phyloP scores from a whole-genome alignment of 2,888 invertebrate species.

The Chaetogeoica ovagalla region DNA sequence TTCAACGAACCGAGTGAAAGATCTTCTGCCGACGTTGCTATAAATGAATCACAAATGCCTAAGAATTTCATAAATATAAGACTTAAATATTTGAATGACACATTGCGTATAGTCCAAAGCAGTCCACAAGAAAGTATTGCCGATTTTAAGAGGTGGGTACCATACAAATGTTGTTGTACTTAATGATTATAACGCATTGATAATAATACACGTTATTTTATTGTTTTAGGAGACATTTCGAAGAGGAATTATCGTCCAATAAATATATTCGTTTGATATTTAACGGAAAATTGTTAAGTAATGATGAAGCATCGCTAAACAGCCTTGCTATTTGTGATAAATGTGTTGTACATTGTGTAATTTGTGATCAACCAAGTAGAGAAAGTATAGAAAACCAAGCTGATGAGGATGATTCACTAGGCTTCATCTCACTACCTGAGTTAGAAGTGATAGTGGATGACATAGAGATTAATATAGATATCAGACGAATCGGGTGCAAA shows the following conservation, averaged over 20 bases:
- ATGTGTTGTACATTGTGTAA: slow-evolving; percentile 87
- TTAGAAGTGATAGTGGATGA: no score
- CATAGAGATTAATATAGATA: no score
- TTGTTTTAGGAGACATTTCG: slow-evolving; percentile 78
- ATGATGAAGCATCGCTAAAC: slow-evolving; percentile 76
- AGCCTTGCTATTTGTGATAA: slow-evolving; percentile 82
- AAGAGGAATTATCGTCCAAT: slow-evolving; percentile 74
- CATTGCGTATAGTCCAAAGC: slow-evolving; percentile 75
- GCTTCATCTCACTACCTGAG: no score
- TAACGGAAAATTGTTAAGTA: slow-evolving; percentile 83
- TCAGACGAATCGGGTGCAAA: no score
- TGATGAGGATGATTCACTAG: no score
- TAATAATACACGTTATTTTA: slow-evolving; percentile 3
- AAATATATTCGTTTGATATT: slow-evolving; percentile 86
- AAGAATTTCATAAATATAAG: slow-evolving; percentile 68
- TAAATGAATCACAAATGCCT: slow-evolving; percentile 56
- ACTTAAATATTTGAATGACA: slow-evolving; percentile 81
- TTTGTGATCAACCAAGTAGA: slow-evolving; percentile 63
- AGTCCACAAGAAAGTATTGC: slow-evolving; percentile 73
- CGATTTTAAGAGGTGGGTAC: slow-evolving; percentile 76
- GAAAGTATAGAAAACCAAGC: no score
- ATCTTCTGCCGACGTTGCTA: slow-evolving; percentile 56
- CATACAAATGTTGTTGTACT: no score
- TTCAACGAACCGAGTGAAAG: slow-evolving; percentile 53
- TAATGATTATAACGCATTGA: slow-evolving; percentile 24